phyloP scores from a whole-genome alignment of 2,797 vertebrate species.

The Dendrocincla fuliginosa region DNA sequence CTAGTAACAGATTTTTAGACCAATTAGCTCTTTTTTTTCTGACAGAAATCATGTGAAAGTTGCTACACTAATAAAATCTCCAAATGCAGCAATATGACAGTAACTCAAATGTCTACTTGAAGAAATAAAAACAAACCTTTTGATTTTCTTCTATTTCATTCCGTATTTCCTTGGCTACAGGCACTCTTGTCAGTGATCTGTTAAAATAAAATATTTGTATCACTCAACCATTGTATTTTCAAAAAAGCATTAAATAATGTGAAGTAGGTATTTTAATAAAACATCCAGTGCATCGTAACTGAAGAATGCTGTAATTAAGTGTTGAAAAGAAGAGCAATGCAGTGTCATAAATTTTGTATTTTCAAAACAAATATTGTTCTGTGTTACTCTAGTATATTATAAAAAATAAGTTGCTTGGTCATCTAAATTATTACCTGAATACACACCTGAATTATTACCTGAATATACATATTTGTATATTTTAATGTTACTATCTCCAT shows the following conservation, averaged over 20 bases:
- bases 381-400: neutral
- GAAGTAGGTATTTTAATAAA: neutral
- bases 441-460: neutral
- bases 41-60: neutral
- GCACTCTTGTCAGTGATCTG: conserved; percentile 92
- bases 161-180: conserved; percentile 89
- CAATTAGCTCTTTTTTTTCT: neutral
- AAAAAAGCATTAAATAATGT: neutral
- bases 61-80: neutral
- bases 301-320: neutral
- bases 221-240: neutral
- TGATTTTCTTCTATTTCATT: conserved; percentile 97
- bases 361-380: neutral
- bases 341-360: neutral
- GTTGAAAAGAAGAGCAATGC: neutral
- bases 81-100: neutral
- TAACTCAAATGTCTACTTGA: neutral
- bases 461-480: neutral
- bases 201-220: conserved; percentile 73
- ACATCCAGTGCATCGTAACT: neutral
- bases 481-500: neutral
- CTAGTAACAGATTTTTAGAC: neutral
- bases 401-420: neutral
- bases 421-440: neutral
- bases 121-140: conserved; percentile 83